phyloP scores from a whole-genome alignment of 2,113 vertebrate species.

The Trichomycterus rosablanca region DNA sequence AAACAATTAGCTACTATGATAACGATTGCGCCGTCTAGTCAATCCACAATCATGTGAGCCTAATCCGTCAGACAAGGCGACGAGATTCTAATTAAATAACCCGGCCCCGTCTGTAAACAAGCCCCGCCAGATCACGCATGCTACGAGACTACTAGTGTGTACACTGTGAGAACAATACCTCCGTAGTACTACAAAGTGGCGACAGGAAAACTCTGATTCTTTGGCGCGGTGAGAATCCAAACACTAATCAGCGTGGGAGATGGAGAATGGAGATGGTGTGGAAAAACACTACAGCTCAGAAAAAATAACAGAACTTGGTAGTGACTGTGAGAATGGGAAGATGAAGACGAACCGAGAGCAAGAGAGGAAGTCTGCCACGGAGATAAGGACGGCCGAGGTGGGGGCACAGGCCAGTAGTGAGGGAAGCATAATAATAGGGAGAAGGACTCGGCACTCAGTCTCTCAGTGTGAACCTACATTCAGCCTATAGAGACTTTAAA shows the following conservation, averaged over 20 bases:
- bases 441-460: no score
- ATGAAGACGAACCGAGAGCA: conserved; percentile 23
- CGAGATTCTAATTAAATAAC: conserved; percentile 17
- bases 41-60: no score
- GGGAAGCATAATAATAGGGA: conserved; percentile 41
- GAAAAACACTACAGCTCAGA: conserved; percentile 7
- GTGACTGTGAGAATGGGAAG: conserved; percentile 18
- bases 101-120: conserved; percentile 24
- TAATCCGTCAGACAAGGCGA: not conserved
- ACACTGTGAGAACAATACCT: conserved; percentile 20
- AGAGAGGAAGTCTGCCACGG: conserved; percentile 63
- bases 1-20: no score
- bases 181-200: conserved; percentile 44
- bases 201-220: conserved; percentile 44
- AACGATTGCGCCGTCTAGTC: no score
- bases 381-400: conserved; percentile 65
- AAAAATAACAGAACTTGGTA: conserved; percentile 29
- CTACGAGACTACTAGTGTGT: not conserved
- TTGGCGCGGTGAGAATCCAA: conserved; percentile 39
- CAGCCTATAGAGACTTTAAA: no score
- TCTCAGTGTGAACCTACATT: no score
- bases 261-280: conserved; percentile 33
- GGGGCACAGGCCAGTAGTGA: conserved; percentile 41
- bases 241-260: conserved; percentile 37
- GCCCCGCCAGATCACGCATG: not conserved